phyloP scores from a whole-genome alignment of 2,797 vertebrate genomes.

The Hypotaenidia okinawae region DNA sequence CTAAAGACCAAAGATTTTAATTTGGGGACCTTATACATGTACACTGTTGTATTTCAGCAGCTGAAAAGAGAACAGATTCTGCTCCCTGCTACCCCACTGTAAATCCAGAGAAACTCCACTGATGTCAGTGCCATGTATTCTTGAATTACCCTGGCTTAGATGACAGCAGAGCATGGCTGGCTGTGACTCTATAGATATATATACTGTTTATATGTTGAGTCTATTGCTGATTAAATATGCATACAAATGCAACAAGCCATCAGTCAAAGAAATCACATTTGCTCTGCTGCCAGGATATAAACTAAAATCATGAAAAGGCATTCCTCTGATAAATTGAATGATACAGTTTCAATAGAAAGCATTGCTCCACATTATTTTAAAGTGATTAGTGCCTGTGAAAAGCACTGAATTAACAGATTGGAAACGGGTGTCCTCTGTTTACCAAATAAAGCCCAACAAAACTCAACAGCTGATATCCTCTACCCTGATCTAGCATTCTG shows the following conservation, averaged over 20 bases:
- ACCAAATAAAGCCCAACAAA: not conserved
- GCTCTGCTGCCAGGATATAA: constrained; percentile 64
- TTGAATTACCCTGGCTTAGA: not conserved
- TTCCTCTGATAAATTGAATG: constrained; percentile 49
- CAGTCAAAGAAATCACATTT: constrained; percentile 71
- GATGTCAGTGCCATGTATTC: constrained; percentile 6
- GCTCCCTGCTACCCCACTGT: not conserved
- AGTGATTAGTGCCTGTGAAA: constrained; percentile 41
- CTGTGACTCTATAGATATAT: not conserved
- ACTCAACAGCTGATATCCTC: not conserved
- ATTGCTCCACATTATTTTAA: constrained; percentile 34
- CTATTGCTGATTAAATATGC: constrained; percentile 70
- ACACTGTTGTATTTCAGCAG: not conserved
- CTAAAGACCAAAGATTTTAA: not conserved
- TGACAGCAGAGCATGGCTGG: constrained; percentile 1
- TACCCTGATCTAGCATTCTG: not conserved
- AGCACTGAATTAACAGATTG: constrained; percentile 3
- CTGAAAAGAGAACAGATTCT: not conserved
- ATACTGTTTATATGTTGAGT: constrained; percentile 43
- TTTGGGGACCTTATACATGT: not conserved
- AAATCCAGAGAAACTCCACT: constrained; percentile 15
- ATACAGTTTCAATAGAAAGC: constrained; percentile 43
- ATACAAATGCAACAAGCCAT: constrained; percentile 63
- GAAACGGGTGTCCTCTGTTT: not conserved
- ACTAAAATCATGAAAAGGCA: constrained; percentile 60